Conservation (phyloP, 2,113 vertebrate species). For the Indri indri region DNA sequence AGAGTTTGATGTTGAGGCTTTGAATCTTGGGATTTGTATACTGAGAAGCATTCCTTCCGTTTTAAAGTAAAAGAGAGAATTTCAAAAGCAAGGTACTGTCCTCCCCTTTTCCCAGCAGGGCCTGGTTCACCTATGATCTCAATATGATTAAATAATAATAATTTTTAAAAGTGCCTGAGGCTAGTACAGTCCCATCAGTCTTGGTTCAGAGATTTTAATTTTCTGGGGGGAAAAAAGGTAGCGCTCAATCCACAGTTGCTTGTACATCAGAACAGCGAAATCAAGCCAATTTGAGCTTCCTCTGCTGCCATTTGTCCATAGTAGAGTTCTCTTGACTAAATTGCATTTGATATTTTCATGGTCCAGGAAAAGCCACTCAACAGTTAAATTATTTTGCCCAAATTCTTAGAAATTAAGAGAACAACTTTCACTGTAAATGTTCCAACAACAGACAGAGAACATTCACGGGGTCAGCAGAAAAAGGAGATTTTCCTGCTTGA, state of each 20-base stretch:
- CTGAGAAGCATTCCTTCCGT: background rate
- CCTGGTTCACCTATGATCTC: background rate
- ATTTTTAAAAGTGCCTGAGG: background rate
- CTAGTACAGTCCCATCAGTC: background rate
- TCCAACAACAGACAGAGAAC: background rate
- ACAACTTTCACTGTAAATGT: slow-evolving; percentile 17
- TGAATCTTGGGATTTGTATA: background rate
- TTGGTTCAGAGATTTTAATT: slow-evolving; percentile 43
- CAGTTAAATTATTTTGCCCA: slow-evolving; percentile 28
- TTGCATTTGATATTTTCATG: background rate
- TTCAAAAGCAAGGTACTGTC: background rate
- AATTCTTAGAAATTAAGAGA: slow-evolving; percentile 46
- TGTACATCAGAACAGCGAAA: background rate
- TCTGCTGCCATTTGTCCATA: background rate
- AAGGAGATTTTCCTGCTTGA: background rate
- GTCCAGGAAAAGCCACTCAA: background rate
- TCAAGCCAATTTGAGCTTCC: background rate
- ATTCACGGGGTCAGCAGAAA: background rate
- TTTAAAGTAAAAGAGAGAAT: background rate
- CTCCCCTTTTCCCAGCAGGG: background rate
- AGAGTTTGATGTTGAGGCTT: background rate
- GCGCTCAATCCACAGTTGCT: background rate
- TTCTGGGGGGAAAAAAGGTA: background rate
- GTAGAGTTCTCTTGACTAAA: background rate
- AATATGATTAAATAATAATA: background rate